Evolutionary conservation across 2,113 vertebrate species (phyloP), one percentile per base, ranked within the genome.

Genomic region (Scophthalmus maximus): DNA sequence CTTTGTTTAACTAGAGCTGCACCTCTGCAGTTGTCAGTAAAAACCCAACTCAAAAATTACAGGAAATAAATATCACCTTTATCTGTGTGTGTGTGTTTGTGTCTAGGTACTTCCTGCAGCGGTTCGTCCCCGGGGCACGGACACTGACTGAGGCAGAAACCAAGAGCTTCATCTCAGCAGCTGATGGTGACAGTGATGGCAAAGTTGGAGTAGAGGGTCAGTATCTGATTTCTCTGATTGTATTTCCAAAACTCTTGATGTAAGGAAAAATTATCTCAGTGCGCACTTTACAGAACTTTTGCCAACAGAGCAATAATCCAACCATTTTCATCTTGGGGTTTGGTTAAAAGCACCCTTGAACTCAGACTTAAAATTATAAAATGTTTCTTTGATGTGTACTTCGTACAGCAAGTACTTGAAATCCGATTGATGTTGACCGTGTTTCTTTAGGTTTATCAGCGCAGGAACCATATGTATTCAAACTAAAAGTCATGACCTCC

Each of bases 201-300:
- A 96, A 88, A 91, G 96, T 99, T 30, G 97, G 97, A 86, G 94
- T 86, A 68, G 95, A 97, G 0, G 97, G 98, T 99, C 90, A 26
- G 88, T 90, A 36, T 92, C 86, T 64, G 40, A 83, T 82, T 84
- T 64, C 80, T 81, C 27, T 17, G 3, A 26, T 49, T 42, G 6
- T 29, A 27, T 34, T 53, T 20, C 11, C 40, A 46, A 58, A 67
- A 76, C 11, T 57, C 38, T 26, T 20, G 15, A 52, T 38, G 10
- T 22, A 12, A 5, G 36, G 61, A 76, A 40, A 63, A 60, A 55
- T 68, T 0, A 79, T 53, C 4, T 63, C 44, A 30, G 11, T 63
- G 46, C 22, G 36, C 36, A 40, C 14, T 40, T 40, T 40, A 15
- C 36, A 5, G 4, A 40, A 40, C 17, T 40, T 40, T 6, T 17